phyloP scores from a whole-genome alignment of 2,113 vertebrate species.

The Merops nubicus region DNA sequence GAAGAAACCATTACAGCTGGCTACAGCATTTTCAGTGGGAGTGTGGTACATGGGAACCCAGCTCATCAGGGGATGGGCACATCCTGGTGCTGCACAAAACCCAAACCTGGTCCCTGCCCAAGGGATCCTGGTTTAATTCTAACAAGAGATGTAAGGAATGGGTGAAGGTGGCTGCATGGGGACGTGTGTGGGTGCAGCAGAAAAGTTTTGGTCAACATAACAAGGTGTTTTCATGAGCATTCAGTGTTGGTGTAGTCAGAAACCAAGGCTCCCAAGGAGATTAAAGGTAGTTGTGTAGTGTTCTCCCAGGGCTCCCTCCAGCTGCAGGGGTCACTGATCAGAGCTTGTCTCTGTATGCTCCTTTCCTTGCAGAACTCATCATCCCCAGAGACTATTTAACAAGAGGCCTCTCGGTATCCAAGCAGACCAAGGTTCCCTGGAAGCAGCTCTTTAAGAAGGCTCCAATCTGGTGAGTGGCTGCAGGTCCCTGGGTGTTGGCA shows the following conservation, averaged over 20 bases:
- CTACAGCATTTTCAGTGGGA: neutral
- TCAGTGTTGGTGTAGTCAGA: neutral
- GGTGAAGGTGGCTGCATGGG: neutral
- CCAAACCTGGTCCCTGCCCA: neutral
- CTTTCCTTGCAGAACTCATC: slow-evolving; percentile 78
- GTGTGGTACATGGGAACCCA: fast-evolving
- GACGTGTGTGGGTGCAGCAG: neutral
- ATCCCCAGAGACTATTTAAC: slow-evolving; percentile 82
- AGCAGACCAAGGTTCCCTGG: slow-evolving; percentile 86
- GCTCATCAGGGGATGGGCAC: neutral
- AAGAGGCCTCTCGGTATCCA: slow-evolving; percentile 76
- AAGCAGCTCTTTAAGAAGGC: slow-evolving; percentile 87
- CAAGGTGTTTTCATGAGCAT: neutral
- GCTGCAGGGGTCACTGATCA: neutral
- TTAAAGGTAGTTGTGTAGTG: neutral
- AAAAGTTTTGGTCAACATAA: neutral
- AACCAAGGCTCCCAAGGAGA: neutral
- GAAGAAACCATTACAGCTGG: neutral
- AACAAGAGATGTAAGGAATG: neutral
- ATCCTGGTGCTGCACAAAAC: neutral
- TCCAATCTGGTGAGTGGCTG: slow-evolving; percentile 87
- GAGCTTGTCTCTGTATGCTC: neutral
- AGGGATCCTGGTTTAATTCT: neutral
- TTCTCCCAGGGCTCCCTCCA: neutral
- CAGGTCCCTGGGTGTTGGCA: neutral